phyloP scores from a whole-genome alignment of 2,113 vertebrate genomes.

The Danio rerio region DNA sequence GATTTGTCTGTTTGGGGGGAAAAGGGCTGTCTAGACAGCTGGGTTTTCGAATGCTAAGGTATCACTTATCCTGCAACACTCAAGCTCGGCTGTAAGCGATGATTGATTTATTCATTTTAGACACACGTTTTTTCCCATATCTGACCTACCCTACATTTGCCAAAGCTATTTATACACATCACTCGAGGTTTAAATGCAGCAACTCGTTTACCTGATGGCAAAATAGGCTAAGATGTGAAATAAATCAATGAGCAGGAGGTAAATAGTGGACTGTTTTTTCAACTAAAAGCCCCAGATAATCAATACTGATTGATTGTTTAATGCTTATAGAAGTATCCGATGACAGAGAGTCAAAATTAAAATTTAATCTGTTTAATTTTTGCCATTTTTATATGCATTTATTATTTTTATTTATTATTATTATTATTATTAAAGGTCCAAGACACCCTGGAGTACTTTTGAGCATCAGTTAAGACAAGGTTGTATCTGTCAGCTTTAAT shows the following conservation, averaged over 20 bases:
- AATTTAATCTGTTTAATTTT: neutral
- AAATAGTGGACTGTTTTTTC: slow-evolving; percentile 2
- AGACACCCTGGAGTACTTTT: too few relatives aligned
- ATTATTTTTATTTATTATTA: neutral
- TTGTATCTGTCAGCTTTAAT: too few relatives aligned
- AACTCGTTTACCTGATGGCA: neutral
- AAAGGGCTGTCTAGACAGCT: slow-evolving; percentile 62
- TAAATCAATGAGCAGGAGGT: neutral
- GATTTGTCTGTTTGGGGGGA: slow-evolving; percentile 57
- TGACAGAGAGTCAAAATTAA: neutral
- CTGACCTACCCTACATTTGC: slow-evolving; percentile 39
- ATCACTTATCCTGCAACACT: slow-evolving; percentile 50
- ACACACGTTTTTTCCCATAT: slow-evolving; percentile 22
- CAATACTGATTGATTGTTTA: neutral
- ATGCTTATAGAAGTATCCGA: neutral
- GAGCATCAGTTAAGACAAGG: too few relatives aligned
- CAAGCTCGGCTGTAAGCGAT: slow-evolving; percentile 39
- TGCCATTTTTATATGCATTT: neutral
- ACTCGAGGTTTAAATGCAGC: slow-evolving; percentile 4
- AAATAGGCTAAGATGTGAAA: slow-evolving; percentile 9
- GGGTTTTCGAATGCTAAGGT: slow-evolving; percentile 52
- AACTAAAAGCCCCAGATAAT: neutral
- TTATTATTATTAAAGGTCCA: too few relatives aligned
- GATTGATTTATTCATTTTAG: slow-evolving; percentile 58
- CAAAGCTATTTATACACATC: slow-evolving; percentile 28